Conservation (phyloP, 2,113 vertebrate genomes). For the Cnemophilus loriae region DNA sequence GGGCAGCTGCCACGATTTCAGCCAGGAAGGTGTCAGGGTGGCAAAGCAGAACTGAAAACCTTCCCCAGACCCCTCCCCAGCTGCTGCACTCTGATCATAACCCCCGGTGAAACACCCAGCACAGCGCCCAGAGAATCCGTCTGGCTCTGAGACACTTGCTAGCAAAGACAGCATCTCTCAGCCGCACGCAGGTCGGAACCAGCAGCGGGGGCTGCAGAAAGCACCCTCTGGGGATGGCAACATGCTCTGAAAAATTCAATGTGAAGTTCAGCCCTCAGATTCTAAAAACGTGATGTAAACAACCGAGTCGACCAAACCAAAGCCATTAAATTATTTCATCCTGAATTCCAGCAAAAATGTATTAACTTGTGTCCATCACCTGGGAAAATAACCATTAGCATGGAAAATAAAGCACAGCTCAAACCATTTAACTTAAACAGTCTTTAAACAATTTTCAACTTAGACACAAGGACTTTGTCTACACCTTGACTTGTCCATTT, state of each 20-base stretch:
- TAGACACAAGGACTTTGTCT: rapidly evolving
- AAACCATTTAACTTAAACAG: neutral
- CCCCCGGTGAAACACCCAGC: neutral
- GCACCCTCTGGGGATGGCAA: neutral
- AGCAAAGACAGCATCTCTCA: neutral
- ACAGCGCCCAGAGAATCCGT: neutral
- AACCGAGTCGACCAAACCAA: neutral
- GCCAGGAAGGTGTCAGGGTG: neutral
- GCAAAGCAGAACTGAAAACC: neutral
- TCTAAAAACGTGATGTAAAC: rapidly evolving
- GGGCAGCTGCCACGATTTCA: neutral
- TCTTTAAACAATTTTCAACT: neutral
- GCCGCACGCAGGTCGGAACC: neutral
- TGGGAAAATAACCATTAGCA: neutral
- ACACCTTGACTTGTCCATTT: neutral
- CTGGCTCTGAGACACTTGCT: neutral
- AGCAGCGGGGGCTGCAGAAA: neutral
- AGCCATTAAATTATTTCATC: neutral
- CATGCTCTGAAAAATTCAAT: neutral
- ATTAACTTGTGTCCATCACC: neutral
- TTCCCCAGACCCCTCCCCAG: neutral
- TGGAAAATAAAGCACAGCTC: neutral
- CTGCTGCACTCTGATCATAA: neutral
- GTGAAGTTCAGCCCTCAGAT: neutral
- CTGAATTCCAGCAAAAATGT: neutral